Base-by-base conservation (phyloP, 2,888 invertebrate species). In the Polyommatus icarus region DNA sequence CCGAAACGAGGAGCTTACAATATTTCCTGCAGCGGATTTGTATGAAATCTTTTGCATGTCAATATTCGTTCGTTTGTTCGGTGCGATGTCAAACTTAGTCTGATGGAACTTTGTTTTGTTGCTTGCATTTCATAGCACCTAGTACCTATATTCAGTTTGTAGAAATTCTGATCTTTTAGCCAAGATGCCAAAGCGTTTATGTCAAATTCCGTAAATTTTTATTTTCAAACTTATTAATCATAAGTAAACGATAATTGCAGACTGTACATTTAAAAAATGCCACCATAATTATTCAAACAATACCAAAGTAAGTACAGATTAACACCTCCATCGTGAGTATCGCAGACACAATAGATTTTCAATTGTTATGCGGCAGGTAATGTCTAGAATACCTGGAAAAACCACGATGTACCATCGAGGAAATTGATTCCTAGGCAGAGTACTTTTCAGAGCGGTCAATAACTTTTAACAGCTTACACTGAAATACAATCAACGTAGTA, bases 1-100 rank as follows among this genome's bases (percentile, higher is more conserved):
- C 89, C 89, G 88, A 91, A 93, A 93, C 91, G 91, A 93, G 91
- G 90, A 88, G 91, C 89, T 92, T 91, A 91, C 92, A 91, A 93
- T 93, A 93, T 93, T 93, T 92, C 90, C 91, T 89, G 89, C 90
- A 89, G 67, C 67, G 32, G 67, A 67, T 67, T 67, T 67, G 67
- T 67, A 67, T 67, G 67, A 67, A 67, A 67, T 67, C 67, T 67
- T 67, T 67, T 67, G 67, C 24, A 67, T 67, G 29, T 67, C 67
- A 29, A 67, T 67, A 76, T 32, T 32, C 54, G 32, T 76, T 54
- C 76, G 54, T 76, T 76, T 46, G 29, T 76, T 76, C 50, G 24
- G 50, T 10, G n/a, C 54, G 18, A 57, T 29, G 54, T 50, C 54
- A 57, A 57, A 54, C 36, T 54, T 76, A 57, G 29, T 67, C 24